Evolutionary conservation across 2,888 invertebrate genomes (phyloP).

Genomic region (Nebria brevicollis): DNA sequence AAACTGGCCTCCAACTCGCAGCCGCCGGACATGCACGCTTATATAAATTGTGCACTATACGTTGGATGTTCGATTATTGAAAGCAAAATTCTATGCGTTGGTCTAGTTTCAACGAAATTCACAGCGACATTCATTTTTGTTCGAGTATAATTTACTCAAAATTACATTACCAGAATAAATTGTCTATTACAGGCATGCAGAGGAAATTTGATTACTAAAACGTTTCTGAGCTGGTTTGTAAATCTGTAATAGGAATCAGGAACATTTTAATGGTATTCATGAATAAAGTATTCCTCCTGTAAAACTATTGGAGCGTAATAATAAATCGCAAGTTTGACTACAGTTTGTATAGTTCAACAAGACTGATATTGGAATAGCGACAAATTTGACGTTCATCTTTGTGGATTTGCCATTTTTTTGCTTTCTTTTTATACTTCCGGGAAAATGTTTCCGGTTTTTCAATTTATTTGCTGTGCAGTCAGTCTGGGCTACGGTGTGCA

Average conservation of each 20-base stretch:
- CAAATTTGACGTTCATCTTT: background rate
- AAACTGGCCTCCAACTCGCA: background rate
- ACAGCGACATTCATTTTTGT: background rate
- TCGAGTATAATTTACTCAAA: background rate
- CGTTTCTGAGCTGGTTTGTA: background rate
- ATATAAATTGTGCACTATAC: background rate
- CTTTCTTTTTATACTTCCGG: background rate
- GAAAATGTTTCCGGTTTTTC: slow-evolving; percentile 23
- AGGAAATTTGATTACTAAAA: background rate
- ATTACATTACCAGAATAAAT: background rate
- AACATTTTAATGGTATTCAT: too few relatives aligned
- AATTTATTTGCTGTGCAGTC: slow-evolving; percentile 22
- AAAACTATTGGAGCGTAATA: too few relatives aligned
- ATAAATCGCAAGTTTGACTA: too few relatives aligned
- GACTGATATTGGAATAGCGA: background rate
- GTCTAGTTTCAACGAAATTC: background rate
- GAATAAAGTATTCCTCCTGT: too few relatives aligned
- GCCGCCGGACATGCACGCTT: background rate
- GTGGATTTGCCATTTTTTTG: background rate
- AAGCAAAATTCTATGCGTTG: background rate
- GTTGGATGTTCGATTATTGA: slow-evolving; percentile 9
- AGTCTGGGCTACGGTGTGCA: slow-evolving; percentile 2
- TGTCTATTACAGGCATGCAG: background rate
- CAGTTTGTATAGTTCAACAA: background rate
- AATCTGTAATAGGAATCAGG: background rate